Evolutionary conservation across 2,113 vertebrate genomes (phyloP).

Genomic region (Fulica atra): DNA sequence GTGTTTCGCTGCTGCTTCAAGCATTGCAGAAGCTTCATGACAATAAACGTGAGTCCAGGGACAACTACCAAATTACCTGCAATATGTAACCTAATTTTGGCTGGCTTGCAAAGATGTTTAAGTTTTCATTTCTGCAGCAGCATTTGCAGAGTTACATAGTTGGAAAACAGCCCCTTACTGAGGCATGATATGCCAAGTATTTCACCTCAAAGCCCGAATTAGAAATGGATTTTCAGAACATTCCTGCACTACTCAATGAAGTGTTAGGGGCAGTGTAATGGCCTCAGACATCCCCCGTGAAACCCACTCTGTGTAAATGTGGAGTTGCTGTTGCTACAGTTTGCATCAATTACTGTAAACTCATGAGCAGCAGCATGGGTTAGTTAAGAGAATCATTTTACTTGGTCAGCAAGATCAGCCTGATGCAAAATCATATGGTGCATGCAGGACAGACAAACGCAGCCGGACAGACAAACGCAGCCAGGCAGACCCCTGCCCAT

Average conservation of each 20-base stretch:
- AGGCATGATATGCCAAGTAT: not conserved
- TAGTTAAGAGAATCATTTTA: not conserved
- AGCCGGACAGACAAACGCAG: not conserved
- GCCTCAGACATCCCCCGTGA: no score
- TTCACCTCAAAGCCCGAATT: not conserved
- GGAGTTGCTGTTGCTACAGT: not conserved
- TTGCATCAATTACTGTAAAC: not conserved
- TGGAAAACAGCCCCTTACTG: not conserved
- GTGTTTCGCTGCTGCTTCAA: not conserved
- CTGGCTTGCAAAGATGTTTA: not conserved
- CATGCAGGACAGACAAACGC: not conserved
- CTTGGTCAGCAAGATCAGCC: not conserved
- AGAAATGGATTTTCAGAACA: not conserved
- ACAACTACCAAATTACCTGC: not conserved
- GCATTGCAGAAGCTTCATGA: not conserved
- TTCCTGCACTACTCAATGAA: rapidly evolving
- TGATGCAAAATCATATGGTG: not conserved
- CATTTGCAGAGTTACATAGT: not conserved
- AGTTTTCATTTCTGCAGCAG: not conserved
- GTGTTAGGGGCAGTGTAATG: not conserved
- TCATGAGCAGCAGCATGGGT: not conserved
- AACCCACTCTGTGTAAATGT: rapidly evolving
- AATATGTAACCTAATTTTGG: not conserved
- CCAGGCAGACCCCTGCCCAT: rapidly evolving
- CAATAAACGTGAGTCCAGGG: not conserved